Base-by-base conservation (phyloP, 2,888 invertebrate species). In the Watsonalla cultraria region DNA sequence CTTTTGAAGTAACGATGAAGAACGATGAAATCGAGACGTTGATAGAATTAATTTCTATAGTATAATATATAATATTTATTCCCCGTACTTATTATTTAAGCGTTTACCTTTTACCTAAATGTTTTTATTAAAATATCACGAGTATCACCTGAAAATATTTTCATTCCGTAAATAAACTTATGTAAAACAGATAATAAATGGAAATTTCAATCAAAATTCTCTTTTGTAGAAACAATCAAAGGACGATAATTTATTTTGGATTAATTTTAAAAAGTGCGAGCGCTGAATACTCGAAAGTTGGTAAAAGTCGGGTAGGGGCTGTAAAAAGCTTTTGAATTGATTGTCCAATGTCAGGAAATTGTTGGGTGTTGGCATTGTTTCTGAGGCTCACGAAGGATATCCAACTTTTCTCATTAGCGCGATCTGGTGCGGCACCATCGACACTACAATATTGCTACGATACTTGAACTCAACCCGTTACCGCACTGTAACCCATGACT, bases 361-460 rank as follows among this genome's bases (percentile, higher is more conserved):
- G 82, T 82, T 78, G 75, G 78, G 76, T 78, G 82, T 79, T 72
- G 78, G 75, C 81, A 82, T 85, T 88, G 86, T 86, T 84, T 80
- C 79, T 73, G 72, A 77, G 72, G 73, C 78, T 73, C 76, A 74
- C 76, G 75, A 75, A 81, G 78, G 81, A 78, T 77, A 82, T 80
- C 76, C 78, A 86, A 88, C 86, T 88, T 88, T 86, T 82, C 86
- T 86, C 87, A 86, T 88, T 88, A 88, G 79, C 75, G 67, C 82
- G 80, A 84, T 86, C 84, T 82, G 83, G 82, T 82, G 76, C 72
- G 78, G 72, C 64, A 66, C 74, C 74, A 79, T 78, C 75, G 74
- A 72, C 74, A 68, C 76, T 76, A 77, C 76, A 72, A 73, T 78
- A 76, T 78, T 65, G 60, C 60, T 58, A 62, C 55, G 56, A 49